Evolutionary conservation across 2,888 invertebrate species (phyloP).

Genomic region (Pheosia tremula): DNA sequence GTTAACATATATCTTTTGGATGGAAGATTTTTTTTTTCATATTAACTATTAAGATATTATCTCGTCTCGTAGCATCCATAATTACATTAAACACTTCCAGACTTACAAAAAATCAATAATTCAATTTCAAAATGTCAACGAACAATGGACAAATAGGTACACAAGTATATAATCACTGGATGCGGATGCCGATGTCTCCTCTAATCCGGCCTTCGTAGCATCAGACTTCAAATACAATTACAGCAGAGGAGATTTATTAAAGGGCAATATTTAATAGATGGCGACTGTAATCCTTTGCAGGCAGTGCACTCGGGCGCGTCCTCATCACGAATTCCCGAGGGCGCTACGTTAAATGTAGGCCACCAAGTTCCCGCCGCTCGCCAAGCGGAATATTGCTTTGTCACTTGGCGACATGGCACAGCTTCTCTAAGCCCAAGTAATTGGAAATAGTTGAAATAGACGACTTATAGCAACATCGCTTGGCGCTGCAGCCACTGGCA

Average conservation of each 20-base stretch:
- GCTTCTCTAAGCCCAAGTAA: conserved; percentile 81
- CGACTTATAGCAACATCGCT: conserved; percentile 68
- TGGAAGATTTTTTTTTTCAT: background rate
- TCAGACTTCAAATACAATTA: conserved; percentile 23
- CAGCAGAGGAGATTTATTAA: conserved; percentile 44
- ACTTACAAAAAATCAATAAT: too few species aligned
- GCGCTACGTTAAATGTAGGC: conserved; percentile 80
- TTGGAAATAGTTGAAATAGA: conserved; percentile 84
- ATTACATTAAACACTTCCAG: too few species aligned
- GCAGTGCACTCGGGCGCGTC: conserved; percentile 68
- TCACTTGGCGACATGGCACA: conserved; percentile 80
- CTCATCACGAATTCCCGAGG: conserved; percentile 80
- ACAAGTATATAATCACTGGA: background rate
- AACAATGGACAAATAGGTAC: background rate
- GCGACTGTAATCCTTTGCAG: conserved; percentile 69
- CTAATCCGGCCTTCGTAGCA: background rate
- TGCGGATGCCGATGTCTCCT: background rate
- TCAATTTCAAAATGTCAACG: background rate
- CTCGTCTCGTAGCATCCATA: too few species aligned
- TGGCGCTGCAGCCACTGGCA: conserved; percentile 31
- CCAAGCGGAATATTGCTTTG: conserved; percentile 81
- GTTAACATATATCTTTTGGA: conserved; percentile 1
- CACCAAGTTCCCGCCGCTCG: conserved; percentile 72
- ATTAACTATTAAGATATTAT: too few species aligned
- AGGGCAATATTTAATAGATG: conserved; percentile 67